Evolutionary conservation across 1,140 invertebrate genomes (phyloP).

Genomic region (Drosophila pandora): DNA sequence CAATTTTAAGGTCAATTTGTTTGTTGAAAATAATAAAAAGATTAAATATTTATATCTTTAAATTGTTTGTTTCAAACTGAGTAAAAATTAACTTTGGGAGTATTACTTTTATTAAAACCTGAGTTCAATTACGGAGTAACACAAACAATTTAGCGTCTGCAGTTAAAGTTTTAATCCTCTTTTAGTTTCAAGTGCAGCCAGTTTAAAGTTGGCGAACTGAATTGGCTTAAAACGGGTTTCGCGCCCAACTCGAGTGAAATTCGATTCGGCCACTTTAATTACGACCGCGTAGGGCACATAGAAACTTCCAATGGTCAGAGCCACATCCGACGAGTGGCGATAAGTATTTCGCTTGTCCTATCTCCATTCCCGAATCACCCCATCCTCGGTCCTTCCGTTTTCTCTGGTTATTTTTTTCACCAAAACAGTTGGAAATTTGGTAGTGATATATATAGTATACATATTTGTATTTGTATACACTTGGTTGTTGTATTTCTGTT

Average conservation of each 20-base stretch:
- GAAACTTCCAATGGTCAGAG: slow-evolving; percentile 25
- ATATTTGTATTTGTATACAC: slow-evolving; percentile 18
- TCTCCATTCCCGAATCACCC: slow-evolving; percentile 22
- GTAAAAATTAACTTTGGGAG: not conserved
- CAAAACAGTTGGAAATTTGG: slow-evolving; percentile 28
- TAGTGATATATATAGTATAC: slow-evolving; percentile 40
- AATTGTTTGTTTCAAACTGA: too few species aligned
- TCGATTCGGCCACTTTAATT: slow-evolving; percentile 54
- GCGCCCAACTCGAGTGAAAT: slow-evolving; percentile 21
- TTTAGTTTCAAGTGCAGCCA: slow-evolving; percentile 7
- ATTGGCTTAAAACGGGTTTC: slow-evolving; percentile 33
- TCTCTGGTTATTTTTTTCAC: not conserved
- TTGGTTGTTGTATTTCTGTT: slow-evolving; percentile 38
- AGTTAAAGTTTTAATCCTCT: slow-evolving; percentile 40
- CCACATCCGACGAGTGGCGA: slow-evolving; percentile 34
- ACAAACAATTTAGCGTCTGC: not conserved
- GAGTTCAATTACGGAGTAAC: not conserved
- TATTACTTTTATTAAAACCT: not conserved
- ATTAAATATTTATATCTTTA: too few species aligned
- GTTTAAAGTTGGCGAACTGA: slow-evolving; percentile 30
- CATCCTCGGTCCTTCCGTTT: not conserved
- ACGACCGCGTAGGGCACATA: slow-evolving; percentile 54
- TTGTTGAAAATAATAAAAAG: too few species aligned
- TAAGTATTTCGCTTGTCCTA: slow-evolving; percentile 49
- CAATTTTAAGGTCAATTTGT: too few species aligned